Evolutionary conservation across 2,888 invertebrate genomes (phyloP).

Genomic region (Periphyllus acericola): DNA sequence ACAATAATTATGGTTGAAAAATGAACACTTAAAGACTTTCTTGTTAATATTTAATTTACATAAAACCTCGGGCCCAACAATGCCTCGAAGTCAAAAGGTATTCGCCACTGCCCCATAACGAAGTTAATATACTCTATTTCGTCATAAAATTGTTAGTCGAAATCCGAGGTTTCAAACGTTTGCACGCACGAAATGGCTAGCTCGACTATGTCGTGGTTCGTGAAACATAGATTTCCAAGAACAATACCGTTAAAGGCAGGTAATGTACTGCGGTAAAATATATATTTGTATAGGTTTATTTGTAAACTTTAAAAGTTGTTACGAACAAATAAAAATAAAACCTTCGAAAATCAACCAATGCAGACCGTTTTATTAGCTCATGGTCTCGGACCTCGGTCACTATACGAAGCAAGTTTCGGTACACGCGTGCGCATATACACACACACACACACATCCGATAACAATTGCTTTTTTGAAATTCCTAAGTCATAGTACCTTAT

Average conservation of each 20-base stretch:
- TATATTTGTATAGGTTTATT: constrained; percentile 13
- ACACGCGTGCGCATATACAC: not conserved
- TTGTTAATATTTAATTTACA: too few species aligned
- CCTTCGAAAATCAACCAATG: not conserved
- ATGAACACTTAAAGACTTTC: too few species aligned
- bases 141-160: too few species aligned
- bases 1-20: too few species aligned
- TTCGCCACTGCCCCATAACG: too few species aligned
- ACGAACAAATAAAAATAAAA: not conserved
- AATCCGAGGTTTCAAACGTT: too few species aligned
- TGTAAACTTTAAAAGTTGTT: not conserved
- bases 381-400: too few species aligned
- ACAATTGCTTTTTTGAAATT: not conserved
- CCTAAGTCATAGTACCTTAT: not conserved
- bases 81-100: too few species aligned
- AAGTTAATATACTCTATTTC: not conserved
- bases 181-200: too few species aligned
- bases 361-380: not conserved
- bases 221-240: not conserved
- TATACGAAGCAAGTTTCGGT: not conserved
- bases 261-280: not conserved
- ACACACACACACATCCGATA: not conserved
- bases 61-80: too few species aligned
- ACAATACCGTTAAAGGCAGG: not conserved
- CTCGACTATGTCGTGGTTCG: not conserved